Conservation (phyloP, 2,888 invertebrate species). For the Chloromyia formosa region DNA sequence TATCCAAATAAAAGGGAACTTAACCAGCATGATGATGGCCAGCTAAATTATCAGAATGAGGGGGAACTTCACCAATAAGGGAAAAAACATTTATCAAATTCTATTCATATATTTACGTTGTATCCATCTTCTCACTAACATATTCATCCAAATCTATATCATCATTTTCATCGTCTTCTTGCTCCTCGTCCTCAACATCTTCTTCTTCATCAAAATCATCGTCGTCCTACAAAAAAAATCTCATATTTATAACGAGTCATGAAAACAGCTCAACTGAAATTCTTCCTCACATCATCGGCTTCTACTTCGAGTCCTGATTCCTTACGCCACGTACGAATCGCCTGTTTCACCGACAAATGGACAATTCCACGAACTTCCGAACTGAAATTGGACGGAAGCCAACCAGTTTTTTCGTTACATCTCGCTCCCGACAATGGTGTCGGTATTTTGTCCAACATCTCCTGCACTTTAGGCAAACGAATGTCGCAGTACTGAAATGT, state of each 20-base stretch:
- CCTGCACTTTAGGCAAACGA: conserved; percentile 79
- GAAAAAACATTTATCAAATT: too few species aligned
- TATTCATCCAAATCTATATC: conserved; percentile 51
- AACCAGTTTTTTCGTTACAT: conserved; percentile 80
- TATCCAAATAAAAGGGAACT: too few species aligned
- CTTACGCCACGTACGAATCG: conserved; percentile 55
- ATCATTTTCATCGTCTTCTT: conserved; percentile 43
- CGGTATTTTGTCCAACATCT: conserved; percentile 74
- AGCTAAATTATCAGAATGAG: too few species aligned
- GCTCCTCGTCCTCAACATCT: conserved; percentile 53
- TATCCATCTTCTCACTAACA: conserved; percentile 51
- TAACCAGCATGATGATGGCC: too few species aligned
- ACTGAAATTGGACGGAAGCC: conserved; percentile 78
- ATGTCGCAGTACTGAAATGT: conserved; percentile 81
- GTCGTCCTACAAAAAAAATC: conserved; percentile 24
- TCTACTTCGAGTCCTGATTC: conserved; percentile 19
- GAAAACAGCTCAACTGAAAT: neutral
- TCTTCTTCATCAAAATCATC: conserved; percentile 56
- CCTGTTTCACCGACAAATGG: conserved; percentile 70
- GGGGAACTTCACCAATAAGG: too few species aligned
- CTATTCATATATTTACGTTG: neutral
- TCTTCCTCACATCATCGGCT: conserved; percentile 17
- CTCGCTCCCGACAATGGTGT: conserved; percentile 68
- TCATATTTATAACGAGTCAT: neutral
- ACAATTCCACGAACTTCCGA: conserved; percentile 78